Percentiles rank a stretch among this genome's conserved stretches.
Evolutionary conservation across 1,140 invertebrate species (phyloP).

Genomic region (Drosophila ananassae): DNA sequence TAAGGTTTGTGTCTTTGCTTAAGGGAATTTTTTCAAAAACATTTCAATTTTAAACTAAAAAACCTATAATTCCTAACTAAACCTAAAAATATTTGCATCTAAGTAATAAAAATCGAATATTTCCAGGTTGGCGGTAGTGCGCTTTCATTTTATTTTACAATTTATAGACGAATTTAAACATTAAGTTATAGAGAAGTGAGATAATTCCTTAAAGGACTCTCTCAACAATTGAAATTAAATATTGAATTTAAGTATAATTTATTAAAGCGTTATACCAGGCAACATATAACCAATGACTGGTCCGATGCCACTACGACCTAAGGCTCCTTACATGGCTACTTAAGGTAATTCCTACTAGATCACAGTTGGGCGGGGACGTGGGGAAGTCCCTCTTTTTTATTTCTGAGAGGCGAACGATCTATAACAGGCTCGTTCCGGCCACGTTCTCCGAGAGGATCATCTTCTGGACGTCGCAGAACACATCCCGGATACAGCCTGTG

Average conservation of each 20-base stretch:
- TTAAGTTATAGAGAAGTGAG: no score
- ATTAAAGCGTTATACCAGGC: slow-evolving; percentile 44
- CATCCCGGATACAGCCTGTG: slow-evolving; percentile 88
- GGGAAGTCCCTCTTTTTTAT: slow-evolving; percentile 6
- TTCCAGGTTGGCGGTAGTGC: background rate
- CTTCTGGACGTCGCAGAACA: slow-evolving; percentile 89
- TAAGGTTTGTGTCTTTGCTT: no score
- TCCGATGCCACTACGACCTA: slow-evolving; percentile 32
- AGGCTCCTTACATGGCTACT: slow-evolving; percentile 44
- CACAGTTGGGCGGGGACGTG: slow-evolving; percentile 36
- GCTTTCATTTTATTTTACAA: slow-evolving; percentile 29
- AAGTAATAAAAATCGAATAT: no score
- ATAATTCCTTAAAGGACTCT: no score
- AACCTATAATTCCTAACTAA: no score
- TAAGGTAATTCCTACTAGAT: slow-evolving; percentile 38
- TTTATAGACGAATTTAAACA: background rate
- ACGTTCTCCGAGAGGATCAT: slow-evolving; percentile 88
- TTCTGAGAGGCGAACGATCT: slow-evolving; percentile 36
- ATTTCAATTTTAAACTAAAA: no score
- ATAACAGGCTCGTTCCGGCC: slow-evolving; percentile 58
- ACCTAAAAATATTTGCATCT: no score
- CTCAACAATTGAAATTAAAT: no score
- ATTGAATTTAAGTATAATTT: background rate
- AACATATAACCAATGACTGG: slow-evolving; percentile 8
- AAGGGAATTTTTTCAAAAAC: no score